Percentiles rank a stretch among this genome's conserved stretches.
Evolutionary conservation across 1,140 invertebrate genomes (phyloP).

Genomic region (Dinothrombium tinctorium): DNA sequence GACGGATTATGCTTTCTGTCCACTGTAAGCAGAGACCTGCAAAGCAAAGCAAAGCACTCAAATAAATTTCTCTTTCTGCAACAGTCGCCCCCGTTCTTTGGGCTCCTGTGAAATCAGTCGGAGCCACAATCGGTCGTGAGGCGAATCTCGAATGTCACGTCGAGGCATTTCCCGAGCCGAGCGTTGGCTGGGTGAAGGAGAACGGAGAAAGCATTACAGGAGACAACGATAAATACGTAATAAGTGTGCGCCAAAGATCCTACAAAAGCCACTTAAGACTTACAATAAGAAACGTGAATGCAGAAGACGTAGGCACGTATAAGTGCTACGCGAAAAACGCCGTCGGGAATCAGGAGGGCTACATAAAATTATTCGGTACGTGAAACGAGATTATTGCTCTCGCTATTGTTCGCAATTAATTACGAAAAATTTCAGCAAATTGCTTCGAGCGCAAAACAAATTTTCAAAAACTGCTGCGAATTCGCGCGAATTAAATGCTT

Average conservation of each 20-base stretch:
- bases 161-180: constrained; percentile 61
- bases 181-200: constrained; percentile 56
- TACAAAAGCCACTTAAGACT: background rate
- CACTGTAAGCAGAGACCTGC: constrained; percentile 43
- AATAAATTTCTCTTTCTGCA: constrained; percentile 2
- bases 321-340: constrained; percentile 63
- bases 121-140: constrained; percentile 48
- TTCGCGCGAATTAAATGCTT: too few species aligned
- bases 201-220: constrained; percentile 12
- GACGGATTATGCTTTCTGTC: constrained; percentile 73
- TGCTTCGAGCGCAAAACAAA: too few species aligned
- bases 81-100: constrained; percentile 66
- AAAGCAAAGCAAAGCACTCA: background rate
- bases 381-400: too few species aligned
- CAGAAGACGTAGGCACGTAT: constrained; percentile 62
- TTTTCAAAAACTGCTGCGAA: too few species aligned
- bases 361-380: constrained; percentile 59
- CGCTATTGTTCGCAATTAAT: too few species aligned
- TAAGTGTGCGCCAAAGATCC: background rate
- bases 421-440: too few species aligned
- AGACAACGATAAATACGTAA: constrained; percentile 4
- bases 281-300: constrained; percentile 29
- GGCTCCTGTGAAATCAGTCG: constrained; percentile 59
- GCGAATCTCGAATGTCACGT: constrained; percentile 67
- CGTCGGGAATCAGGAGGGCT: constrained; percentile 38